A percentile compares a stretch with the other conserved stretches of the same genome.
Evolutionary conservation across 2,888 invertebrate genomes (phyloP).

Genomic region (Cybosia mesomella): DNA sequence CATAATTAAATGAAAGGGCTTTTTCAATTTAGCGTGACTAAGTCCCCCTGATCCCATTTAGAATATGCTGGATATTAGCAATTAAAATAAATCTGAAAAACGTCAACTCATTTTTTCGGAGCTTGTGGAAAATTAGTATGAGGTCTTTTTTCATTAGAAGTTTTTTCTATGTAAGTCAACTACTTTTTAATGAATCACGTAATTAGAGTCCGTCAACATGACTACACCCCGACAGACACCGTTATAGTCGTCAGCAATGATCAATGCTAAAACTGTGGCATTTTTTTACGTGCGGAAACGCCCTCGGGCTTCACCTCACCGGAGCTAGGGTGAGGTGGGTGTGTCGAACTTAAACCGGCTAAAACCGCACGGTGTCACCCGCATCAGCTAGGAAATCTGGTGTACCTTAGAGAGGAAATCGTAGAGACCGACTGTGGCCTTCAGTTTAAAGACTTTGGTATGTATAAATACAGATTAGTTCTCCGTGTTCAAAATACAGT

Average conservation of each 20-base stretch:
- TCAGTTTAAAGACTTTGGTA: not conserved
- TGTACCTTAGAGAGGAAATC: too few species aligned
- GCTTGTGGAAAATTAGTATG: not conserved
- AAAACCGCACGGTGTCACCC: too few species aligned
- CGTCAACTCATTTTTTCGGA: not conserved
- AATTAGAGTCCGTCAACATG: not conserved
- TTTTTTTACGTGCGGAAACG: too few species aligned
- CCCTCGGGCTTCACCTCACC: too few species aligned
- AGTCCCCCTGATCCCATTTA: conserved; percentile 1
- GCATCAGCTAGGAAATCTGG: too few species aligned
- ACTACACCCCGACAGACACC: too few species aligned
- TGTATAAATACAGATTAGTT: not conserved
- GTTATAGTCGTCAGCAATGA: too few species aligned
- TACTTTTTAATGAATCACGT: not conserved
- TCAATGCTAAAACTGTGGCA: too few species aligned
- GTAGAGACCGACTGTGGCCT: too few species aligned
- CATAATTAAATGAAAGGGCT: conserved; percentile 29
- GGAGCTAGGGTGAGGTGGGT: too few species aligned
- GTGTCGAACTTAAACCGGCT: too few species aligned
- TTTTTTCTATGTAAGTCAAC: not conserved
- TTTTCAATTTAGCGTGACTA: not conserved
- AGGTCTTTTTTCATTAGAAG: not conserved
- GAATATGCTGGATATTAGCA: not conserved
- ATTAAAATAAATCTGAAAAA: conserved; percentile 11
- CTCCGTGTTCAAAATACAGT: not conserved